These are phyloP conservation scores for Arnoldichthys spilopterus DNA, from an alignment of 2,797 vertebrate genomes.

Conservation along the genomic window DNA sequence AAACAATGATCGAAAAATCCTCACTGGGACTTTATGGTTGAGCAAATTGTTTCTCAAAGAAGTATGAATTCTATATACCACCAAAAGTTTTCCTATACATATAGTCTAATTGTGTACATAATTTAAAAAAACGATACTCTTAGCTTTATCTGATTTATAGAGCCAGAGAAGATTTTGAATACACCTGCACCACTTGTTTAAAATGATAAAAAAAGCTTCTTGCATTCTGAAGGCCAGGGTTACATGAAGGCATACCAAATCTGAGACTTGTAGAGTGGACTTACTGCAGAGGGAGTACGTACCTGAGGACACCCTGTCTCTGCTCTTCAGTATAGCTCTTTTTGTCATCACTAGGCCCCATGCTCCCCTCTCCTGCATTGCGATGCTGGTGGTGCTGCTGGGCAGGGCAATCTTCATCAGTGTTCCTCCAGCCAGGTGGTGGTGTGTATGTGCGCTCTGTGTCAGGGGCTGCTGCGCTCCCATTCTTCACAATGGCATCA, in stretches of 20 bases:
- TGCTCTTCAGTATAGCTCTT: conserved; percentile 91
- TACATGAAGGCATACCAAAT: background rate
- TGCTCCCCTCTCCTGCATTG: conserved; percentile 53
- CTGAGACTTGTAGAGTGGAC: background rate
- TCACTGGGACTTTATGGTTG: too few species aligned
- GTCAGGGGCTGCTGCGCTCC: conserved; percentile 71
- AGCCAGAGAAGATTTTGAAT: background rate
- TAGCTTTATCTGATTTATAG: too few species aligned
- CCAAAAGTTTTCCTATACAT: too few species aligned
- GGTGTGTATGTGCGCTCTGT: conserved; percentile 70
- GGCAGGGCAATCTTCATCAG: conserved; percentile 27
- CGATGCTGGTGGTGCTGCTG: conserved; percentile 68
- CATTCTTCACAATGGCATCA: conserved; percentile 84
- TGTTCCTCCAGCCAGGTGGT: conserved; percentile 76
- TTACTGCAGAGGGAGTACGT: conserved; percentile 21
- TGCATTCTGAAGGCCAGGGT: background rate
- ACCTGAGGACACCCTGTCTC: conserved; percentile 90
- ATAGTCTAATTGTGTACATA: too few species aligned
- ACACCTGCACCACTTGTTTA: background rate
- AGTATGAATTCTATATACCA: too few species aligned
- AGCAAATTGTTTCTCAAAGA: too few species aligned
- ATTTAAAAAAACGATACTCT: too few species aligned
- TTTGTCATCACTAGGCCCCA: conserved; percentile 71
- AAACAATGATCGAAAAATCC: background rate
- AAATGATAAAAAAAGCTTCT: background rate